Conservation (phyloP, 2,113 vertebrate species). For the Circaetus cinerascens region DNA sequence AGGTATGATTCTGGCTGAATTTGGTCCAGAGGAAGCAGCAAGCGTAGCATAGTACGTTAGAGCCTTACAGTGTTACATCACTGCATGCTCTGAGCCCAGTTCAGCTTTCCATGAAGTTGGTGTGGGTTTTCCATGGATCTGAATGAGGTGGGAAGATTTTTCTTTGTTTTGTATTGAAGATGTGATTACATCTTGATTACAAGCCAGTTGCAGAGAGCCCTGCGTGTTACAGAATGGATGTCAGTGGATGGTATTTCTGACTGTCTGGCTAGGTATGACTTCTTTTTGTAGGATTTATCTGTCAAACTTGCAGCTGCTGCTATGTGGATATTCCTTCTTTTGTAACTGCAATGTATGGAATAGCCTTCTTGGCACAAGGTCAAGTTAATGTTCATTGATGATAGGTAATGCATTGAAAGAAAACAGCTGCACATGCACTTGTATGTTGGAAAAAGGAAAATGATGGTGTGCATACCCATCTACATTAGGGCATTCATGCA, state of each 20-base stretch:
- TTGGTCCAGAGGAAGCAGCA: background rate
- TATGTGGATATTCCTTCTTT: background rate
- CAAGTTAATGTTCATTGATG: background rate
- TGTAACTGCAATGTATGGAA: background rate
- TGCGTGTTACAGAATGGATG: background rate
- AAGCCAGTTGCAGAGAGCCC: background rate
- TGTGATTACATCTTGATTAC: background rate
- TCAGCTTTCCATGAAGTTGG: background rate
- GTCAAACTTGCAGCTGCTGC: background rate
- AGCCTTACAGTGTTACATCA: background rate
- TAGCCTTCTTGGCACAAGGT: background rate
- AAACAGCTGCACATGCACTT: background rate
- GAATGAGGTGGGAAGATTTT: background rate
- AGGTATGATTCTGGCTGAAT: background rate
- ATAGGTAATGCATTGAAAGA: background rate
- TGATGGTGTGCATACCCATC: background rate
- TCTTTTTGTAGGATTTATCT: background rate
- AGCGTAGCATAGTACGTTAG: background rate
- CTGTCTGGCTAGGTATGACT: background rate
- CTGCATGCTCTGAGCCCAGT: background rate
- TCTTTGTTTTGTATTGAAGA: background rate
- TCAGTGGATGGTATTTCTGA: background rate
- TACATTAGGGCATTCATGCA: background rate
- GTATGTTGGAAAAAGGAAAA: background rate
- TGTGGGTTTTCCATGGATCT: background rate